phyloP scores from a whole-genome alignment of 2,113 vertebrate genomes.

The Euleptes europaea region DNA sequence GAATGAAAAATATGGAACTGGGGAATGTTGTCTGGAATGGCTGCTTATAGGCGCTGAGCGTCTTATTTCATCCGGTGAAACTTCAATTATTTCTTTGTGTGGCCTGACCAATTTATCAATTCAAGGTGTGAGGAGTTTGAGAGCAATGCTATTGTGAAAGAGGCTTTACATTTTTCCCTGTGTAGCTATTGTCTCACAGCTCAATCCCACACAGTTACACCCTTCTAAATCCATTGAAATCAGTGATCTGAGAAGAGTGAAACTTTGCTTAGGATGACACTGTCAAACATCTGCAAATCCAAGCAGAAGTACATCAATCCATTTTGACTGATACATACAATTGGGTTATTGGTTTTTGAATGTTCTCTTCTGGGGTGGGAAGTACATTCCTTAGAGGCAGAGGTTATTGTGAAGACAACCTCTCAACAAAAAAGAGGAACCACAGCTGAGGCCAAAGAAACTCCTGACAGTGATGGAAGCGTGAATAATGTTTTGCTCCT shows the following conservation, averaged over 20 bases:
- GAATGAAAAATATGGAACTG: neutral
- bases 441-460: neutral
- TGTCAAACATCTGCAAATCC: neutral
- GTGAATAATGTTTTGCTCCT: constrained; percentile 5
- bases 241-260: too few species aligned
- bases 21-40: neutral
- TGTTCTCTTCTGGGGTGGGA: neutral
- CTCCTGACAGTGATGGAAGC: neutral
- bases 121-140: neutral
- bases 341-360: neutral
- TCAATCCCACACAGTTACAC: too few species aligned
- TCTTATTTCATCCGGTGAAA: neutral
- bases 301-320: neutral
- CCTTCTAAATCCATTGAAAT: too few species aligned
- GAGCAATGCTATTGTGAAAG: neutral
- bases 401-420: neutral
- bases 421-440: neutral
- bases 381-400: constrained; percentile 18
- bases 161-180: neutral
- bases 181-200: neutral
- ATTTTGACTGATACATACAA: neutral
- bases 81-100: neutral
- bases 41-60: neutral
- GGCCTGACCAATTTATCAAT: neutral
- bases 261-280: too few species aligned